Percentiles rank a stretch among this genome's conserved stretches.
These are phyloP conservation scores for Eristalis pertinax DNA, from an alignment of 2,888 invertebrate genomes.

Conservation along the genomic window DNA sequence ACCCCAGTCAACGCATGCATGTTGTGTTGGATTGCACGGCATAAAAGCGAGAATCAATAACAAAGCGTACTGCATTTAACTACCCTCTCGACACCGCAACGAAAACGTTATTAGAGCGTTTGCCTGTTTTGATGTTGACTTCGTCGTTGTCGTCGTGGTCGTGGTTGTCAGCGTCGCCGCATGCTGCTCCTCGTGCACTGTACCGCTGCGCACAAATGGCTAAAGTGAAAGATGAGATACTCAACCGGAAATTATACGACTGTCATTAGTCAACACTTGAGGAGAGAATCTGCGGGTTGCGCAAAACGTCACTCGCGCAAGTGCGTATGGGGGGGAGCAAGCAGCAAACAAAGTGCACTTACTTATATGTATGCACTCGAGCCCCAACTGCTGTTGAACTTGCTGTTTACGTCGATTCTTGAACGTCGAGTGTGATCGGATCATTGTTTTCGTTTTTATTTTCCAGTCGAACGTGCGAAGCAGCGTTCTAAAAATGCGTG, in stretches of 20 bases:
- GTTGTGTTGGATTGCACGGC: not conserved
- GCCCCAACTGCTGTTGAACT: not conserved
- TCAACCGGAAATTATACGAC: slow-evolving; percentile 56
- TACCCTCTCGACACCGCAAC: not conserved
- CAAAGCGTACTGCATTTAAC: slow-evolving; percentile 28
- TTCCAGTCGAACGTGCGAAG: not conserved
- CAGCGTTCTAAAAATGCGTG: slow-evolving; percentile 2
- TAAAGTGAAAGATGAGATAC: slow-evolving; percentile 51
- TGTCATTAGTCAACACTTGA: slow-evolving; percentile 19
- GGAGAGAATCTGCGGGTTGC: slow-evolving; percentile 15
- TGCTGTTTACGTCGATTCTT: not conserved
- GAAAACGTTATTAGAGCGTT: slow-evolving; percentile 48
- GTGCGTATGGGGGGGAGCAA: slow-evolving; percentile 16
- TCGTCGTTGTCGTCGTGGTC: not conserved
- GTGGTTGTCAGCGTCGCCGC: not conserved
- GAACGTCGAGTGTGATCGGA: not conserved
- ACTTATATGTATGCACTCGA: not conserved
- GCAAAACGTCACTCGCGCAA: slow-evolving; percentile 13
- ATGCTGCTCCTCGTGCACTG: not conserved
- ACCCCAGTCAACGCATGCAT: not conserved
- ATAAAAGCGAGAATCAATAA: slow-evolving; percentile 36
- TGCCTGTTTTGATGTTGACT: not conserved
- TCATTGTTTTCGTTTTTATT: not conserved
- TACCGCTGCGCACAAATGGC: slow-evolving; percentile 33
- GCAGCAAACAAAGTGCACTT: slow-evolving; percentile 10